Evolutionary conservation across 30 jellyfish, hydroid and myxozoan species (phyloP).

Genomic region (Clytia hemisphaerica): DNA sequence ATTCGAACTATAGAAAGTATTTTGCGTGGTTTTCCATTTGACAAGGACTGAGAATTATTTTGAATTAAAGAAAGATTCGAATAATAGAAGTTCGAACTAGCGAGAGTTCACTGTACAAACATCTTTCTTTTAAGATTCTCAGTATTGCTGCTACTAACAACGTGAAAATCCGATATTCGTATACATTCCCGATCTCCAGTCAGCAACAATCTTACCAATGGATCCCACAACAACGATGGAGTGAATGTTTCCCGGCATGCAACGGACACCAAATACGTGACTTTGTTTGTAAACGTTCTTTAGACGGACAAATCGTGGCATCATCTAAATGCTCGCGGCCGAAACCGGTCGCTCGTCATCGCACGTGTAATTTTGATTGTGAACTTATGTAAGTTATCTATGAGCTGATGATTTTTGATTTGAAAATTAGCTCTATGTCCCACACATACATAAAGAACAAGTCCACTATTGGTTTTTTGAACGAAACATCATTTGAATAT

Average conservation of each 20-base stretch:
- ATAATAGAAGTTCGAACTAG: too few relatives aligned
- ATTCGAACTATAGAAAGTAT: too few relatives aligned
- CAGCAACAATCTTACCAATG: conserved; percentile 67
- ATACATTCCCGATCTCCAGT: conserved; percentile 58
- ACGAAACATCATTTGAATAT: too few relatives aligned
- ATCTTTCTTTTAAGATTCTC: conserved; percentile 45
- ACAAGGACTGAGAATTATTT: too few relatives aligned
- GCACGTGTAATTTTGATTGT: conserved; percentile 79
- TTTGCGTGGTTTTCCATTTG: too few relatives aligned
- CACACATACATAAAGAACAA: too few relatives aligned
- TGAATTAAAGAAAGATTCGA: too few relatives aligned
- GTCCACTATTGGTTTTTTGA: too few relatives aligned
- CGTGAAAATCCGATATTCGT: conserved; percentile 50
- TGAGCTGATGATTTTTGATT: not conserved
- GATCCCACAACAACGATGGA: conserved; percentile 63
- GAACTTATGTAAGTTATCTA: conserved; percentile 41
- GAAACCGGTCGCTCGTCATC: conserved; percentile 44
- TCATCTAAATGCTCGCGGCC: conserved; percentile 46
- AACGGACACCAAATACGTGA: conserved; percentile 67
- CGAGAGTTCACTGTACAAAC: too few relatives aligned
- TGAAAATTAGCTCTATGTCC: too few relatives aligned
- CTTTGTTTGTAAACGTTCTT: conserved; percentile 59
- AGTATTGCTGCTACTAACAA: conserved; percentile 56
- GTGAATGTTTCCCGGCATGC: conserved; percentile 66
- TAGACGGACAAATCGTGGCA: conserved; percentile 72